These are phyloP conservation scores for Parnassius glacialis DNA, from an alignment of 2,888 invertebrate species.

Conservation along the genomic window DNA sequence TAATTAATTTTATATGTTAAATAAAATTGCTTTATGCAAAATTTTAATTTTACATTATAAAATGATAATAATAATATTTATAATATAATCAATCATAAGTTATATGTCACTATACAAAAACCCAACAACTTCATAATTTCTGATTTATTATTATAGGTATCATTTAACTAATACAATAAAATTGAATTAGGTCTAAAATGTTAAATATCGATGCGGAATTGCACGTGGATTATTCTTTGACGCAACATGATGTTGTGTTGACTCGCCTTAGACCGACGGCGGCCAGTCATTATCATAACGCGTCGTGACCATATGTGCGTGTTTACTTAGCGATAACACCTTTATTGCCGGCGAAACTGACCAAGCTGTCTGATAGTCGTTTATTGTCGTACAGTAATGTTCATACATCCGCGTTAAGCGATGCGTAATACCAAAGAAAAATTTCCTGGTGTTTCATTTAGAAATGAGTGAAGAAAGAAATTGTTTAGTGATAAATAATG, in stretches of 20 bases:
- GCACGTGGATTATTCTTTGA: constrained; percentile 42
- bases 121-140: no score
- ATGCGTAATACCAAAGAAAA: neutral
- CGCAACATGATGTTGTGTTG: constrained; percentile 49
- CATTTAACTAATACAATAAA: no score
- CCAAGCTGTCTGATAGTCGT: constrained; percentile 42
- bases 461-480: constrained; percentile 56
- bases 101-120: no score
- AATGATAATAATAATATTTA: no score
- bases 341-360: constrained; percentile 46
- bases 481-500: constrained; percentile 34
- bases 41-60: no score
- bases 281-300: constrained; percentile 42
- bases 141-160: no score
- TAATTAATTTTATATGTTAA: no score
- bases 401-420: neutral
- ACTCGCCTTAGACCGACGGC: constrained; percentile 49
- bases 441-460: constrained; percentile 9
- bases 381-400: constrained; percentile 18
- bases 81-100: no score
- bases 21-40: no score
- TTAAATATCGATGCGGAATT: neutral
- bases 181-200: no score
- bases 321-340: constrained; percentile 29
- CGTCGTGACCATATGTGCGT: constrained; percentile 31